These are phyloP conservation scores for Suillia variegata DNA, from an alignment of 2,888 invertebrate genomes.

Conservation along the genomic window DNA sequence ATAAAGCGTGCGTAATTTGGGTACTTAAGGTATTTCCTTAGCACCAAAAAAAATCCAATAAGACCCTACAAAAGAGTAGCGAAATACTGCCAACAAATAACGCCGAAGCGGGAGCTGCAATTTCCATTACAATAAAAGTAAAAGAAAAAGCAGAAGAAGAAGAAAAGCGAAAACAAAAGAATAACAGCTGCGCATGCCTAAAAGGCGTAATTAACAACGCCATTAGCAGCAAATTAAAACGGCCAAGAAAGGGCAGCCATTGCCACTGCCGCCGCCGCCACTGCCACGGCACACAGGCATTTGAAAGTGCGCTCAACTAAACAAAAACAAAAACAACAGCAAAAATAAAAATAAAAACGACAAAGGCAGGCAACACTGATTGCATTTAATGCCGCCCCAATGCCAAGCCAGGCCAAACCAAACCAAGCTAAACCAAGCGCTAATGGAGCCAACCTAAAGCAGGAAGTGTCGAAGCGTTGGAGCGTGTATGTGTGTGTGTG, in stretches of 20 bases:
- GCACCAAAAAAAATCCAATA: no score
- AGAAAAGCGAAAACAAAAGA: conserved; percentile 2
- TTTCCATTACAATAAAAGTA: no score
- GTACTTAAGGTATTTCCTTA: not conserved
- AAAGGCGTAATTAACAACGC: conserved; percentile 37
- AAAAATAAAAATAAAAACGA: conserved; percentile 22
- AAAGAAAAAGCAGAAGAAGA: not conserved
- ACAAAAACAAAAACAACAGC: conserved; percentile 9
- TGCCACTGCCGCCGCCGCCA: not conserved
- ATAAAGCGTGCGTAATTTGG: conserved; percentile 38
- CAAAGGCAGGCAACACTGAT: conserved; percentile 4
- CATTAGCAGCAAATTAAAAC: conserved; percentile 32
- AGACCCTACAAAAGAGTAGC: no score
- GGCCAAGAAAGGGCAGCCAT: conserved; percentile 24
- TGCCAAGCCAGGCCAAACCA: no score
- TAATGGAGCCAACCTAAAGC: no score
- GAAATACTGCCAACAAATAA: no score
- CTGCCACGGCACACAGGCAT: not conserved
- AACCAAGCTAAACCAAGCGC: no score
- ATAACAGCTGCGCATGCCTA: conserved; percentile 27
- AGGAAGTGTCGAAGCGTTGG: no score
- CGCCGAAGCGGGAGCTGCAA: not conserved
- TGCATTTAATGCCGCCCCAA: not conserved
- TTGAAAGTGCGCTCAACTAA: not conserved
- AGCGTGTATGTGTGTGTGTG: no score